Percentiles rank a stretch among this genome's conserved stretches.
These are phyloP conservation scores for Armadillidium nasatum DNA, from an alignment of 1,140 invertebrate genomes.

Conservation along the genomic window DNA sequence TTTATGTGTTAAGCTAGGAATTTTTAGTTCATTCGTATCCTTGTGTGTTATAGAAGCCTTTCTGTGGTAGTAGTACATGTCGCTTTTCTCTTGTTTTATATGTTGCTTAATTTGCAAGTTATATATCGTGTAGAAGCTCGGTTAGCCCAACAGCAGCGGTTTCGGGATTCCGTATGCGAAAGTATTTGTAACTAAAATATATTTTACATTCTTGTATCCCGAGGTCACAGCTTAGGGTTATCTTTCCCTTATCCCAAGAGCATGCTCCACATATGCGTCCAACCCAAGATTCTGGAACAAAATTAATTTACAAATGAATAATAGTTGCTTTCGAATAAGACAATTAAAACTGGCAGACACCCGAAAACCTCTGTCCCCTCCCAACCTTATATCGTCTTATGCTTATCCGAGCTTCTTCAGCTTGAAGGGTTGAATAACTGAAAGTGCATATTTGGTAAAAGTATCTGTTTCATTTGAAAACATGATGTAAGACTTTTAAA, in stretches of 20 bases:
- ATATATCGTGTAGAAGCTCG: conserved; percentile 6
- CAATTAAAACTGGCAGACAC: not conserved
- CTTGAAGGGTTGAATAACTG: not conserved
- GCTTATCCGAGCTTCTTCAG: conserved; percentile 11
- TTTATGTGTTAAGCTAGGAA: not conserved
- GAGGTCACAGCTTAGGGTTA: conserved; percentile 1
- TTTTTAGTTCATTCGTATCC: not conserved
- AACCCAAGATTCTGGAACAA: conserved; percentile 7
- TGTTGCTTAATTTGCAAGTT: not conserved
- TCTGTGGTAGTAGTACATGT: conserved; percentile 7
- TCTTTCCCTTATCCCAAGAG: not conserved
- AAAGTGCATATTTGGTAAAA: too few relatives aligned
- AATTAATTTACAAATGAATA: not conserved
- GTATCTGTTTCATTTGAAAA: too few relatives aligned
- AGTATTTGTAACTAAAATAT: too few relatives aligned
- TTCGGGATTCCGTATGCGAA: not conserved
- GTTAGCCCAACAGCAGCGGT: conserved; percentile 5
- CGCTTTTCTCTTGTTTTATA: conserved; percentile 2
- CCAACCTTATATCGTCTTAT: not conserved
- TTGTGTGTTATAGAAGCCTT: conserved; percentile 8
- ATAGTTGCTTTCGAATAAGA: too few relatives aligned
- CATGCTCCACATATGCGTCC: not conserved
- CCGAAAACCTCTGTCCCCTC: conserved; percentile 1
- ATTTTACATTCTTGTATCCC: not conserved
- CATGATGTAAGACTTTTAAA: too few relatives aligned